Conservation (phyloP, 2,888 invertebrate species). For the Exocentrus adspersus region DNA sequence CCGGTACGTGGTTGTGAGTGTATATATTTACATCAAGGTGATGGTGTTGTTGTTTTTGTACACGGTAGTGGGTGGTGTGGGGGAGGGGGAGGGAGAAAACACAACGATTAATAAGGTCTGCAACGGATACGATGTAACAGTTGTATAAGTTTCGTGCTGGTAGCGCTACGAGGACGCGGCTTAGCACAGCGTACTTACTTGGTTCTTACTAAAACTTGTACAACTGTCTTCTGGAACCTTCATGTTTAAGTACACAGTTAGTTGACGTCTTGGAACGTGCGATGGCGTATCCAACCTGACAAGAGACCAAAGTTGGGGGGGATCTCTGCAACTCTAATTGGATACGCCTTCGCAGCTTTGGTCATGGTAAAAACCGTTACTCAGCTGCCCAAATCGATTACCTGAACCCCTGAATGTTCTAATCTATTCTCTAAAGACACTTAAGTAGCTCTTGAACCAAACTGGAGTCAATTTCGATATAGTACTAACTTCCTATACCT, state of each 20-base stretch:
- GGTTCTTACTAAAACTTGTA: slow-evolving; percentile 43
- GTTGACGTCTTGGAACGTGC: background rate
- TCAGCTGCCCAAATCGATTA: too few species aligned
- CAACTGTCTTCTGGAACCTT: slow-evolving; percentile 47
- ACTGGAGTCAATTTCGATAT: too few species aligned
- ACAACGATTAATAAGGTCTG: slow-evolving; percentile 30
- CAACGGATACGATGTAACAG: slow-evolving; percentile 33
- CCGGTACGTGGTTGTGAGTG: slow-evolving; percentile 1
- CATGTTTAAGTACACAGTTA: slow-evolving; percentile 23
- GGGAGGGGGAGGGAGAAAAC: slow-evolving; percentile 30
- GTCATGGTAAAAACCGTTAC: too few species aligned
- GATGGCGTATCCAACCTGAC: too few species aligned
- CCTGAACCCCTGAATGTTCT: too few species aligned
- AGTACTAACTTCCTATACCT: too few species aligned
- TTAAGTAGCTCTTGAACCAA: too few species aligned
- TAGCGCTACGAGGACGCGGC: slow-evolving; percentile 1
- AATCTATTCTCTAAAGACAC: too few species aligned
- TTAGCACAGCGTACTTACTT: slow-evolving; percentile 45
- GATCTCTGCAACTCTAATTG: too few species aligned
- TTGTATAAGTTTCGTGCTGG: slow-evolving; percentile 47
- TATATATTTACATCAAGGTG: slow-evolving; percentile 12
- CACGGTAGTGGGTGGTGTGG: slow-evolving; percentile 18
- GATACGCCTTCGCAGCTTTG: too few species aligned
- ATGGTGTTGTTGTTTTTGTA: slow-evolving; percentile 7
- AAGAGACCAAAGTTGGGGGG: too few species aligned